phyloP scores from a whole-genome alignment of 1,140 invertebrate species.

The Psilanteris sp. region DNA sequence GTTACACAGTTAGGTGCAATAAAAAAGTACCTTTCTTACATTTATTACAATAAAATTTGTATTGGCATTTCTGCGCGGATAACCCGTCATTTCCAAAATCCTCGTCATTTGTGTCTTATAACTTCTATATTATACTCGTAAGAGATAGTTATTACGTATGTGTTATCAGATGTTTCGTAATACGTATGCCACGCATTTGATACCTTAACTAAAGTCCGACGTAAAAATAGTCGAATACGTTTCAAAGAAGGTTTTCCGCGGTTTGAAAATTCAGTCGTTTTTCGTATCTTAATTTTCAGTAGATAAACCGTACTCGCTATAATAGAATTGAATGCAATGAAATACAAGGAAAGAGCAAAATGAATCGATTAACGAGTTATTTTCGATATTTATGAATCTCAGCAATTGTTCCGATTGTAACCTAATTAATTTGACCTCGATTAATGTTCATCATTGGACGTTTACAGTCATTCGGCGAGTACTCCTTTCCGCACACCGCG shows the following conservation, averaged over 20 bases:
- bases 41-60: too few relatives aligned
- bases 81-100: slow-evolving; percentile 12
- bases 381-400: neutral
- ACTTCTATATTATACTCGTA: slow-evolving; percentile 33
- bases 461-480: slow-evolving; percentile 43
- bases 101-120: slow-evolving; percentile 18
- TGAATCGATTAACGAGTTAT: too few relatives aligned
- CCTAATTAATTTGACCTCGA: slow-evolving; percentile 68
- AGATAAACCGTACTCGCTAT: too few relatives aligned
- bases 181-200: slow-evolving; percentile 5
- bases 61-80: slow-evolving; percentile 1
- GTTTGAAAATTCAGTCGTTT: neutral
- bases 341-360: too few relatives aligned
- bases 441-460: slow-evolving; percentile 71
- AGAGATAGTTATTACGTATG: slow-evolving; percentile 33
- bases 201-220: slow-evolving; percentile 1
- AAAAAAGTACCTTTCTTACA: too few relatives aligned
- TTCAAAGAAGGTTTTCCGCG: neutral
- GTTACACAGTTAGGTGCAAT: too few relatives aligned
- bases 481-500: too few relatives aligned
- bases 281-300: too few relatives aligned
- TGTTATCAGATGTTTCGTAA: slow-evolving; percentile 2
- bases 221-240: slow-evolving; percentile 1
- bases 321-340: too few relatives aligned
- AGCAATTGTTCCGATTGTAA: slow-evolving; percentile 57